Evolutionary conservation across 2,113 vertebrate species (phyloP).

Genomic region (Dicrurus megarhynchus): DNA sequence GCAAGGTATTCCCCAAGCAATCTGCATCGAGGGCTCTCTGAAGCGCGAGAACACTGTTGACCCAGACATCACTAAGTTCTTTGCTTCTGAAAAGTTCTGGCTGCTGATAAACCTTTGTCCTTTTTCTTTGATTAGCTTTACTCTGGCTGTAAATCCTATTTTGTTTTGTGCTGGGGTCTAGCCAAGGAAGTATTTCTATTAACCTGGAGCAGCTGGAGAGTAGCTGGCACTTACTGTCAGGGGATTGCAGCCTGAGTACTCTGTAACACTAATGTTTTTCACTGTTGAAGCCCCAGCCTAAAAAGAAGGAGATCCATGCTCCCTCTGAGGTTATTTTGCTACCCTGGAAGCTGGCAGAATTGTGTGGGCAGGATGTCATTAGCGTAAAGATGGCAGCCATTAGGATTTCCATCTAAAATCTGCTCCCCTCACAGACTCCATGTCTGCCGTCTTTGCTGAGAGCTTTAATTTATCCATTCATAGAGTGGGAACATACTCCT

Average conservation of each 20-base stretch:
- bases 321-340: neutral
- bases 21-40: neutral
- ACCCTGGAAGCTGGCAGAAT: neutral
- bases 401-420: neutral
- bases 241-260: neutral
- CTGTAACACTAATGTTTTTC: neutral
- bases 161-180: constrained; percentile 39
- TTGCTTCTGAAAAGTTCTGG: constrained; percentile 35
- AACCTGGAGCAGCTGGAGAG: constrained; percentile 41
- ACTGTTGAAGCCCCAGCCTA: neutral
- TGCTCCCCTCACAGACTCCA: neutral
- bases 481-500: neutral
- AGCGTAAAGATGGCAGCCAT: constrained; percentile 3
- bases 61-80: neutral
- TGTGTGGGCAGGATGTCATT: neutral
- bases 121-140: constrained; percentile 55
- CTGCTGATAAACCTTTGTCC: constrained; percentile 52
- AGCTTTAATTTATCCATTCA: neutral
- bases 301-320: neutral
- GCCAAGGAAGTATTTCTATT: constrained; percentile 50
- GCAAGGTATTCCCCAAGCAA: neutral
- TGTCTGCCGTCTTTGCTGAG: neutral
- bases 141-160: constrained; percentile 40
- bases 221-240: neutral
- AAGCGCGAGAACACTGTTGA: neutral